These are phyloP conservation scores for Metellina segmentata DNA, from an alignment of 2,888 invertebrate genomes.

Conservation along the genomic window DNA sequence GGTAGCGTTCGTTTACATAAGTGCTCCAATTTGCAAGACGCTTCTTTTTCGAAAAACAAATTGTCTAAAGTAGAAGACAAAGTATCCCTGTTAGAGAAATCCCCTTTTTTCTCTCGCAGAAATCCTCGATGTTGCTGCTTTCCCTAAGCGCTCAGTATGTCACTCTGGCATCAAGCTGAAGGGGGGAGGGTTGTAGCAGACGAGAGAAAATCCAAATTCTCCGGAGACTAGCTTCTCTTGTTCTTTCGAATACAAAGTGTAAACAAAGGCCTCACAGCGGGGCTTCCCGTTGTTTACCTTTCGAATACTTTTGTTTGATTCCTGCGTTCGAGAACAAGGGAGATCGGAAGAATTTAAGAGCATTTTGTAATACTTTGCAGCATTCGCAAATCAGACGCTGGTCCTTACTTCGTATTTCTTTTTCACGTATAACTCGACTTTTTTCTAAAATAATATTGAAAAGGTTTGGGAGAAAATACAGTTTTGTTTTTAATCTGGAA, in stretches of 20 bases:
- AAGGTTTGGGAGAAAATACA: neutral
- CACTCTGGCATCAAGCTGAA: neutral
- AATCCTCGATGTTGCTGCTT: neutral
- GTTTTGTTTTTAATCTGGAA: too few relatives aligned
- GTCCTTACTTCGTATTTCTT: neutral
- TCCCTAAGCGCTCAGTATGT: conserved; percentile 11
- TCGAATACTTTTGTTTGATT: conserved; percentile 51
- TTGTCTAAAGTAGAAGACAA: neutral
- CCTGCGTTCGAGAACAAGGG: conserved; percentile 6
- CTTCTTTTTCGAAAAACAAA: neutral
- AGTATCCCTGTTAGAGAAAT: neutral
- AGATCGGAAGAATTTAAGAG: conserved; percentile 21
- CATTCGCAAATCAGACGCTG: conserved; percentile 13
- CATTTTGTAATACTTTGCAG: conserved; percentile 39
- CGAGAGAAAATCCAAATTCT: conserved; percentile 50
- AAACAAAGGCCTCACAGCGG: conserved; percentile 36
- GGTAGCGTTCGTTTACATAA: neutral
- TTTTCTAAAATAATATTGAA: neutral
- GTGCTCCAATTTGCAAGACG: neutral
- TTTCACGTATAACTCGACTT: neutral
- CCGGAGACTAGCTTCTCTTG: conserved; percentile 34
- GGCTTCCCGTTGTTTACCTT: conserved; percentile 48
- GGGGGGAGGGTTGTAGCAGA: neutral
- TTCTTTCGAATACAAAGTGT: conserved; percentile 24
- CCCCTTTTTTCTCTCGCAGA: neutral